Evolutionary conservation across 2,888 invertebrate genomes (phyloP).

Genomic region (Cheilosia vulpina): DNA sequence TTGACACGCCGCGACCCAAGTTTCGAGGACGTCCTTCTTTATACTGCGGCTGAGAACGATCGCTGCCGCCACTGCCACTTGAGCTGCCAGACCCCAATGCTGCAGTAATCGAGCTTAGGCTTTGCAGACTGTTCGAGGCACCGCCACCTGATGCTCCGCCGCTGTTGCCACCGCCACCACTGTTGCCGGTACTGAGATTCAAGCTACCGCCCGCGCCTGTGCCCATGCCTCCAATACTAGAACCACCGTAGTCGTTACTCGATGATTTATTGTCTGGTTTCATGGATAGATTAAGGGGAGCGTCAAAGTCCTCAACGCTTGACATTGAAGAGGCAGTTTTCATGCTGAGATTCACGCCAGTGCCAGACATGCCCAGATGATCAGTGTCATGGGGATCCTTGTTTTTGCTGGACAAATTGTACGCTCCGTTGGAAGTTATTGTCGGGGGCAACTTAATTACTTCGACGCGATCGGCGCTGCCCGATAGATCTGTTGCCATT

Average conservation of each 20-base stretch:
- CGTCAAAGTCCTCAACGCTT: conserved; percentile 87
- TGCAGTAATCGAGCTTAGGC: conserved; percentile 83
- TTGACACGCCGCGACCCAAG: conserved; percentile 93
- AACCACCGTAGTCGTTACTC: conserved; percentile 77
- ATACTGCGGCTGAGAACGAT: conserved; percentile 78
- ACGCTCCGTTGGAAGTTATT: conserved; percentile 85
- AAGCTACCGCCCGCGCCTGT: conserved; percentile 50
- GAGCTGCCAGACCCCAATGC: conserved; percentile 81
- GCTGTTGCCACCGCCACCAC: conserved; percentile 29
- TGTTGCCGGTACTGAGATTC: conserved; percentile 55
- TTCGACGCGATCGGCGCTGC: conserved; percentile 88
- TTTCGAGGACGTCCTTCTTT: conserved; percentile 93
- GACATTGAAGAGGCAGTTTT: conserved; percentile 82
- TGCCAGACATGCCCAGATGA: conserved; percentile 77
- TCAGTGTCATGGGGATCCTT: conserved; percentile 82
- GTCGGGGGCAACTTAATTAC: conserved; percentile 92
- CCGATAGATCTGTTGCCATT: conserved; percentile 76
- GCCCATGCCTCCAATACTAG: conserved; percentile 37
- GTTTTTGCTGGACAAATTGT: conserved; percentile 82
- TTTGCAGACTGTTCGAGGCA: conserved; percentile 82
- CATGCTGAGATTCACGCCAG: conserved; percentile 82
- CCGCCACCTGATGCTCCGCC: conserved; percentile 65
- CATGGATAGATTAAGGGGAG: conserved; percentile 92
- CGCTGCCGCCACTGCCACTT: conserved; percentile 77
- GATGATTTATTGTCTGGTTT: conserved; percentile 86